Conservation (phyloP, 2,113 vertebrate genomes). For the Alethe castanea region DNA sequence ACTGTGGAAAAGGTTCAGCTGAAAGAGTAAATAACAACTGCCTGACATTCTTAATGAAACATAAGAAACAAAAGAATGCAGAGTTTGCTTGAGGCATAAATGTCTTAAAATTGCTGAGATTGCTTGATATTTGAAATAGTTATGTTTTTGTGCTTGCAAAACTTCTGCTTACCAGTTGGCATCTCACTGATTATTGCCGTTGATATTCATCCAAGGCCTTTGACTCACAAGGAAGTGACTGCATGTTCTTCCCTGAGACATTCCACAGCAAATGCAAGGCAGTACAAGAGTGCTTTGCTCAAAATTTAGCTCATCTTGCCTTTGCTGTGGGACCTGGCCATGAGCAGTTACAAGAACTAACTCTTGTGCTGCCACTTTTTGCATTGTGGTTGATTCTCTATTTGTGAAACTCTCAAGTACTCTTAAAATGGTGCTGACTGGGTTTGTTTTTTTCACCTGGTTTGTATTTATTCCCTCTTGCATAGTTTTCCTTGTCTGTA, state of each 20-base stretch:
- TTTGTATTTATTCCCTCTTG: neutral
- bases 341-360: neutral
- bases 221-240: slow-evolving; percentile 62
- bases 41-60: neutral
- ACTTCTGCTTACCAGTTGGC: slow-evolving; percentile 5
- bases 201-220: slow-evolving; percentile 42
- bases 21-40: neutral
- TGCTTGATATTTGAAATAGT: neutral
- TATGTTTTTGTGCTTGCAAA: neutral
- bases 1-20: neutral
- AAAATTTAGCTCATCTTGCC: neutral
- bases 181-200: slow-evolving; percentile 1
- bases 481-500: neutral
- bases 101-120: neutral
- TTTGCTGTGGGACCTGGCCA: neutral
- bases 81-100: neutral
- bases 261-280: slow-evolving; percentile 17
- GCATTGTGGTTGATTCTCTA: neutral
- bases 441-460: neutral
- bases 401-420: neutral
- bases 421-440: neutral
- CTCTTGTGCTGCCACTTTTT: neutral
- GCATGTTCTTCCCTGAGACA: neutral
- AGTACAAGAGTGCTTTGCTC: neutral
- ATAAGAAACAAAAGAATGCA: neutral